These are phyloP conservation scores for Caenorhabditis sp. DNA, from an alignment of 2,888 invertebrate species.

Conservation along the genomic window DNA sequence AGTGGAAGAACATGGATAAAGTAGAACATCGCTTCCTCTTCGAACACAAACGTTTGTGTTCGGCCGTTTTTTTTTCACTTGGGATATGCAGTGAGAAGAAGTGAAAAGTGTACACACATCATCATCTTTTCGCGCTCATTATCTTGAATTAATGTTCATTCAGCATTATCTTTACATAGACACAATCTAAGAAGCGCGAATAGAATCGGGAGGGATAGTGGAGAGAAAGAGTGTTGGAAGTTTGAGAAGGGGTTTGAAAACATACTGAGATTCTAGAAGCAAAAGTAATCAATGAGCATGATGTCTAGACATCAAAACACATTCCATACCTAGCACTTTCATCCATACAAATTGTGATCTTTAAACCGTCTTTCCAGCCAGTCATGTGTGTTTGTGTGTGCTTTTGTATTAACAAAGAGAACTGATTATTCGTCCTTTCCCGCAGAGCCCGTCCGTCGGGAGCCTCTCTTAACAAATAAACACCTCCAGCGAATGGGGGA, in stretches of 20 bases:
- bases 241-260: background rate
- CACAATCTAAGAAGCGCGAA: constrained; percentile 23
- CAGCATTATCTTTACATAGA: constrained; percentile 40
- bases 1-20: constrained; percentile 24
- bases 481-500: constrained; percentile 11
- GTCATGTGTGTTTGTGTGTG: constrained; percentile 50
- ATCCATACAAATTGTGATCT: constrained; percentile 33
- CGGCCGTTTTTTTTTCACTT: constrained; percentile 24
- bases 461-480: constrained; percentile 43
- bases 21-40: constrained; percentile 55
- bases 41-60: constrained; percentile 26
- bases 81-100: constrained; percentile 39
- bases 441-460: constrained; percentile 11
- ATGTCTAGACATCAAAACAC: constrained; percentile 17
- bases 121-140: constrained; percentile 49
- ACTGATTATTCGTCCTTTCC: constrained; percentile 50
- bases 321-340: background rate
- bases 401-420: constrained; percentile 55
- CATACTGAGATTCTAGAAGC: background rate
- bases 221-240: background rate
- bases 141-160: constrained; percentile 42
- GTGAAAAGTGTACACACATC: constrained; percentile 56
- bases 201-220: constrained; percentile 2
- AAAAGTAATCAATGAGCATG: background rate
- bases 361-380: constrained; percentile 25